Conservation (phyloP, 1,140 invertebrate species). For the Chymomyza costata region DNA sequence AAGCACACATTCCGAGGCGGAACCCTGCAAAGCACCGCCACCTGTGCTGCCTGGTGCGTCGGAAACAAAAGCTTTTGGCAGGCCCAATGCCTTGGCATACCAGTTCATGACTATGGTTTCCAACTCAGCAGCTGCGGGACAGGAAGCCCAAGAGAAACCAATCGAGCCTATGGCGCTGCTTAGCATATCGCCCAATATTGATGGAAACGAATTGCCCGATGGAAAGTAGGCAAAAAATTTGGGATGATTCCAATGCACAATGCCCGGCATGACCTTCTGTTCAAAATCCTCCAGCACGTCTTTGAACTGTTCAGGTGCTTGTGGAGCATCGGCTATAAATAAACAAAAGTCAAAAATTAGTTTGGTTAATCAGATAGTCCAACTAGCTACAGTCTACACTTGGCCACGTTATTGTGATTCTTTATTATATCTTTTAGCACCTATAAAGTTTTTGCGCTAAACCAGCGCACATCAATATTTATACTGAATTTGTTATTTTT, state of each 20-base stretch:
- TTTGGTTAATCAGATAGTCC: background rate
- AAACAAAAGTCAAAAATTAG: constrained; percentile 27
- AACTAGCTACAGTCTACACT: background rate
- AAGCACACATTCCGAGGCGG: constrained; percentile 91
- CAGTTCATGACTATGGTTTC: constrained; percentile 86
- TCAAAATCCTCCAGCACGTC: constrained; percentile 93
- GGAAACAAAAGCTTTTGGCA: constrained; percentile 78
- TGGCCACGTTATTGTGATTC: constrained; percentile 2
- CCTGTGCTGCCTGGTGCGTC: constrained; percentile 79
- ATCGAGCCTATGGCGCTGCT: constrained; percentile 93
- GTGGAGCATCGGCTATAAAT: constrained; percentile 81
- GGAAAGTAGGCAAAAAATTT: constrained; percentile 98
- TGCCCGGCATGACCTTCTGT: constrained; percentile 93
- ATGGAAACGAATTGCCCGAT: constrained; percentile 94
- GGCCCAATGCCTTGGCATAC: constrained; percentile 79
- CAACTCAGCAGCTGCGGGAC: constrained; percentile 89
- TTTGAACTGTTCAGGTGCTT: constrained; percentile 88
- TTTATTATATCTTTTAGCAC: constrained; percentile 54
- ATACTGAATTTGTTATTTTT: constrained; percentile 61
- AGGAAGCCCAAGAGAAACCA: constrained; percentile 95
- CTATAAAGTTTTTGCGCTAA: constrained; percentile 45
- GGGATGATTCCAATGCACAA: constrained; percentile 98
- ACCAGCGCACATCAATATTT: constrained; percentile 45
- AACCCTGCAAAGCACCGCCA: constrained; percentile 88
- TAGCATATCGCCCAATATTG: constrained; percentile 94